phyloP scores from a whole-genome alignment of 2,113 vertebrate species.

The Silurus asotus region DNA sequence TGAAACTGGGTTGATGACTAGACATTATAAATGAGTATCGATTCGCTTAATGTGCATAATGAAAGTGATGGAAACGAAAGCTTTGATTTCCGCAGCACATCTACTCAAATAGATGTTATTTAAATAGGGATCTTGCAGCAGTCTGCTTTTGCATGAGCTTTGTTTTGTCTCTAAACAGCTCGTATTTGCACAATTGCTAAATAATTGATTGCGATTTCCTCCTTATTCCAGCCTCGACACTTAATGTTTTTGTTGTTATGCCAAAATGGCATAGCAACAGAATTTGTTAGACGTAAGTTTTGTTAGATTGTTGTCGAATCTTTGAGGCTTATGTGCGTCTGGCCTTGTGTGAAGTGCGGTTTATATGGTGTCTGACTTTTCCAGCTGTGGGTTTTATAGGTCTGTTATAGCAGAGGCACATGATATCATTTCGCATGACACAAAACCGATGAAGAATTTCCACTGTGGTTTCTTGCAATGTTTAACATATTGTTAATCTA shows the following conservation, averaged over 20 bases:
- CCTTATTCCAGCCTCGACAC: not conserved
- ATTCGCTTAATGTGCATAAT: not conserved
- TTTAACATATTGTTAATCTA: not conserved
- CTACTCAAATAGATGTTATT: not conserved
- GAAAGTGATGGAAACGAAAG: not conserved
- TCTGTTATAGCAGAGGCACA: not conserved
- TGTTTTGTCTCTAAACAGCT: not conserved
- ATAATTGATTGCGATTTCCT: not conserved
- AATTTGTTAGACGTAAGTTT: not conserved
- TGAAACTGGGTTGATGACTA: not conserved
- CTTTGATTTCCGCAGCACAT: not conserved
- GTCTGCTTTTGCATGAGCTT: not conserved
- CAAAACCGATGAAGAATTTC: not conserved
- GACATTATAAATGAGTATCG: not conserved
- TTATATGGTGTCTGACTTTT: not conserved
- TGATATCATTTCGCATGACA: not conserved
- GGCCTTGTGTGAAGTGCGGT: not conserved
- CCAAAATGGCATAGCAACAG: not conserved
- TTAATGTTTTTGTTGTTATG: not conserved
- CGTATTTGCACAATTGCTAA: not conserved
- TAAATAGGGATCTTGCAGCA: not conserved
- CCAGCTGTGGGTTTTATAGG: not conserved
- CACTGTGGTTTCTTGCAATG: not conserved
- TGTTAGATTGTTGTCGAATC: not conserved
- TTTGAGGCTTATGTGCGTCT: not conserved